Percentiles rank a stretch among this genome's conserved stretches.
Conservation (phyloP, 1,140 invertebrate species). For the Chymomyza costata region DNA sequence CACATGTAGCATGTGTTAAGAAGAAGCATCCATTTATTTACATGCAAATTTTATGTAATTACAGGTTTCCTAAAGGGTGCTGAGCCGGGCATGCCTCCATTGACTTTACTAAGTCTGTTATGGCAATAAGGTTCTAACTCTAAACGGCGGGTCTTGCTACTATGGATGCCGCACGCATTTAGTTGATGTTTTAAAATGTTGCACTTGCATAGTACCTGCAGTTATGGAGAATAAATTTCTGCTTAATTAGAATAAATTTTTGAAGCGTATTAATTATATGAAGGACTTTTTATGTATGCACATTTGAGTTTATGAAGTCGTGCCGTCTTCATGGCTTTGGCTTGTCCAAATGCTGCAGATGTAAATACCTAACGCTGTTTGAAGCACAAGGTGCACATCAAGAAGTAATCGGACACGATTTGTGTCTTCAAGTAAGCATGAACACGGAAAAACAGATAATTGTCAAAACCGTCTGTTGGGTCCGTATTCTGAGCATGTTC, state of each 20-base stretch:
- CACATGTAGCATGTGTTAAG: conserved; percentile 26
- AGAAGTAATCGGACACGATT: no score
- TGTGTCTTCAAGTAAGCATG: no score
- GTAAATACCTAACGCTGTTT: no score
- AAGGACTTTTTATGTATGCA: no score
- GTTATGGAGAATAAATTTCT: conserved; percentile 56
- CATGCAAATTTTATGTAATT: conserved; percentile 3
- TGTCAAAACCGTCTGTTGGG: no score
- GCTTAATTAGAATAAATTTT: conserved; percentile 32
- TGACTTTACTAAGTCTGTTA: conserved; percentile 77
- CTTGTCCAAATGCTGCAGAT: no score
- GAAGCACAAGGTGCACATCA: no score
- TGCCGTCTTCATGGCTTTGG: no score
- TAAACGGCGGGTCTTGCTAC: not conserved
- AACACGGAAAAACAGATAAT: no score
- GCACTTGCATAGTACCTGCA: conserved; percentile 36
- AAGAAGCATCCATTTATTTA: conserved; percentile 16
- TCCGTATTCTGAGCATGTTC: no score
- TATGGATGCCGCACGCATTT: conserved; percentile 10
- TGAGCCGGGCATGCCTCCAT: conserved; percentile 80
- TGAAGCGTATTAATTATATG: no score
- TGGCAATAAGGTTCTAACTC: conserved; percentile 74
- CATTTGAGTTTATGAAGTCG: no score
- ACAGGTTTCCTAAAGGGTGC: conserved; percentile 80
- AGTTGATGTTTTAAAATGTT: conserved; percentile 27